Evolutionary conservation across 1,140 invertebrate genomes (phyloP).

Genomic region (Aphis gossypii): DNA sequence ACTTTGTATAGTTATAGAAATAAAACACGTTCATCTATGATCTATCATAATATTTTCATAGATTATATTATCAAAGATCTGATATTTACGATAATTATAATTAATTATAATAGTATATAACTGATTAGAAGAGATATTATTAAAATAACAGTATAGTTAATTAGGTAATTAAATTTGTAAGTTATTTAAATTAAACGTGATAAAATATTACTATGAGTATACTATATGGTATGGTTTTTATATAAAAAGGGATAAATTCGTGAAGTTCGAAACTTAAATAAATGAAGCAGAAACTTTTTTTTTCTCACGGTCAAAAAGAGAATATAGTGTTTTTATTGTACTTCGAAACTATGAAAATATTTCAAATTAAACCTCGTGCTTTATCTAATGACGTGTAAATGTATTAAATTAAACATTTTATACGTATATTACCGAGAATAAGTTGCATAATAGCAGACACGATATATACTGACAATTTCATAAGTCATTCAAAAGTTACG

Average conservation of each 20-base stretch:
- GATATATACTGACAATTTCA: background rate
- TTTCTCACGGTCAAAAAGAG: background rate
- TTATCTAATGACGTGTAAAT: slow-evolving; percentile 18
- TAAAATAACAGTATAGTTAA: too few species aligned
- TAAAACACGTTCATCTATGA: too few species aligned
- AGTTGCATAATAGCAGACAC: background rate
- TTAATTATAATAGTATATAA: too few species aligned
- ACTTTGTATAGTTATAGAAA: background rate
- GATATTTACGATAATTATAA: background rate
- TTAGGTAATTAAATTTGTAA: background rate
- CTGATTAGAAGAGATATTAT: too few species aligned
- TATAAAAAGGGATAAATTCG: background rate
- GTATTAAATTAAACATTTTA: background rate
- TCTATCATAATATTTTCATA: background rate
- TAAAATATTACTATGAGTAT: background rate
- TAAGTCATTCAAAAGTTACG: background rate
- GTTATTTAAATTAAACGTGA: background rate
- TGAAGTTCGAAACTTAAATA: background rate
- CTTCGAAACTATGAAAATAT: background rate
- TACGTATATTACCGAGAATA: background rate
- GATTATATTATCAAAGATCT: background rate
- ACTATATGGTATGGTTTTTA: background rate
- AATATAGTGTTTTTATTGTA: background rate
- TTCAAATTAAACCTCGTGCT: background rate
- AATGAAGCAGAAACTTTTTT: background rate